Conservation (phyloP, 2,888 invertebrate genomes). For the Synergus laeviventris region DNA sequence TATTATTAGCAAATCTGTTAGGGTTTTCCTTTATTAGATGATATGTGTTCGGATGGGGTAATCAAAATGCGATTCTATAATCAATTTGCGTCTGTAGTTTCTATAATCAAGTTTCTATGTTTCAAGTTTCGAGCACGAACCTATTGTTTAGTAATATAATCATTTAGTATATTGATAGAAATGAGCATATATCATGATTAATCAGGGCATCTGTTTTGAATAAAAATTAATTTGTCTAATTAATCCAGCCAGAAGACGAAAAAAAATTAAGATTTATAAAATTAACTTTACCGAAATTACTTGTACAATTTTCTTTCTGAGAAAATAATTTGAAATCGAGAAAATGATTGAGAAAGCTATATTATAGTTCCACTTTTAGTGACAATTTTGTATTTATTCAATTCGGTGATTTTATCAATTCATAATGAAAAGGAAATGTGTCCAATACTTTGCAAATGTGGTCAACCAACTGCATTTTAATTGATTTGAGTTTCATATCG, state of each 20-base stretch:
- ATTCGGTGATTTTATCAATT: neutral
- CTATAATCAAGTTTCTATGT: too few relatives aligned
- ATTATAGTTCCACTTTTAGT: neutral
- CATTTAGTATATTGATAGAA: neutral
- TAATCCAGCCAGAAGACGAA: neutral
- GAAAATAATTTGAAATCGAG: neutral
- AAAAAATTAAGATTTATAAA: neutral
- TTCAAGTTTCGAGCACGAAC: too few relatives aligned
- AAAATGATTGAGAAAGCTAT: neutral
- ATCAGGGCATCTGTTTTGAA: too few relatives aligned
- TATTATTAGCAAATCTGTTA: conserved; percentile 19
- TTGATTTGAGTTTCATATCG: neutral
- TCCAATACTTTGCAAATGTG: conserved; percentile 11
- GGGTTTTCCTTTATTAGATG: conserved; percentile 31
- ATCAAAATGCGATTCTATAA: conserved; percentile 2
- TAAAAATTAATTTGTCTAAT: neutral
- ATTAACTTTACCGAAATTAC: neutral
- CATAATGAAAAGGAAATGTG: conserved; percentile 6
- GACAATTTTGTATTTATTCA: neutral
- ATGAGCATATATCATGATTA: neutral
- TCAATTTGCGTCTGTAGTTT: conserved; percentile 28
- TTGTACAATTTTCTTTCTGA: neutral
- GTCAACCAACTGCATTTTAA: conserved; percentile 17
- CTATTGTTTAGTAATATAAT: neutral
- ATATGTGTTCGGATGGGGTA: conserved; percentile 25